Conservation (phyloP, 2,888 invertebrate genomes). For the Meteorus cinctellus region DNA sequence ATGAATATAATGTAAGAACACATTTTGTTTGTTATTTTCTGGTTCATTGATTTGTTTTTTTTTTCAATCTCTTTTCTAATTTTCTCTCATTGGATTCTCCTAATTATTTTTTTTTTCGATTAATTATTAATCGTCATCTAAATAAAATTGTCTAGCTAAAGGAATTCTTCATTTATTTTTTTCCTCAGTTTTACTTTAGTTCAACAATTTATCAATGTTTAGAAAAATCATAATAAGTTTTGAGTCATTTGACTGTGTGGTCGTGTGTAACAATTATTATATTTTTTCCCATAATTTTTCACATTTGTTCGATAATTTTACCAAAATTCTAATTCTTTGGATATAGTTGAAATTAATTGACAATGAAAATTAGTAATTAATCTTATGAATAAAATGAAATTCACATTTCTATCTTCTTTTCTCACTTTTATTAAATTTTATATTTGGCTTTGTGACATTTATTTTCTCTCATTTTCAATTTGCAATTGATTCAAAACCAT, state of each 20-base stretch:
- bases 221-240: neutral
- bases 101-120: slow-evolving; percentile 27
- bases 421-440: no score
- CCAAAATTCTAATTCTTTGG: no score
- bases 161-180: neutral
- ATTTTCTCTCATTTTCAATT: no score
- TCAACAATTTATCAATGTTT: neutral
- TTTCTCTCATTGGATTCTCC: slow-evolving; percentile 5
- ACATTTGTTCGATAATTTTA: no score
- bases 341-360: neutral
- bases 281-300: neutral
- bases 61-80: slow-evolving; percentile 11
- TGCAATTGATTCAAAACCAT: no score
- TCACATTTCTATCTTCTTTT: no score
- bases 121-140: slow-evolving; percentile 37
- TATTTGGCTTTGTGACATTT: no score
- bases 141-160: neutral
- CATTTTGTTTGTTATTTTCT: slow-evolving; percentile 22
- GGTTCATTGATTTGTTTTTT: slow-evolving; percentile 8
- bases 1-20: neutral
- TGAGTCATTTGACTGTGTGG: neutral
- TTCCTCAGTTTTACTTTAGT: neutral
- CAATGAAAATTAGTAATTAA: neutral
- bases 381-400: no score
- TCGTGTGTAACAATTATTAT: neutral